phyloP scores from a whole-genome alignment of 2,113 vertebrate genomes.

The Rattus norvegicus region DNA sequence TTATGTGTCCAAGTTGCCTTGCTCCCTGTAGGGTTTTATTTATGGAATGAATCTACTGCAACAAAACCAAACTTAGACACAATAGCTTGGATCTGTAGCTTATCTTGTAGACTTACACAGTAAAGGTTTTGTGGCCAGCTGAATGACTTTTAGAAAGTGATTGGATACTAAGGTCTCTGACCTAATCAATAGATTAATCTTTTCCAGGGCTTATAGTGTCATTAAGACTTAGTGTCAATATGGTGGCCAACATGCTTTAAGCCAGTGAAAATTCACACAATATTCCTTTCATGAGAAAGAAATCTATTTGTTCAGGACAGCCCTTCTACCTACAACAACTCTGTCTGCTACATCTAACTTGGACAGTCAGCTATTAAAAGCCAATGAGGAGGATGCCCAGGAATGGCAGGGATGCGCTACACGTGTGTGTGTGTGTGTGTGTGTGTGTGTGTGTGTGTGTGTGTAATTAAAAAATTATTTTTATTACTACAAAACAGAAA shows the following conservation, averaged over 20 bases:
- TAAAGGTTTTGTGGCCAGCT: not conserved
- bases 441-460: not conserved
- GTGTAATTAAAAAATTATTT: not conserved
- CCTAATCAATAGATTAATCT: not conserved
- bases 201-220: not conserved
- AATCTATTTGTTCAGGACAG: not conserved
- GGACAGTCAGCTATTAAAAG: not conserved
- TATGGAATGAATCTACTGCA: constrained; percentile 3
- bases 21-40: not conserved
- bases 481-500: constrained; percentile 25
- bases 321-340: not conserved
- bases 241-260: not conserved
- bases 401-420: not conserved
- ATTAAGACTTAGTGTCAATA: not conserved
- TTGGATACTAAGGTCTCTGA: not conserved
- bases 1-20: constrained; percentile 31
- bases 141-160: not conserved
- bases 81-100: not conserved
- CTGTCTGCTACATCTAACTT: not conserved
- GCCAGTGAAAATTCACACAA: not conserved
- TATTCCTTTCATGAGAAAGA: constrained; percentile 6
- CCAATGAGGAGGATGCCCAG: not conserved
- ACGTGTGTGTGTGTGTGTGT: not conserved
- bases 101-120: not conserved
- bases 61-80: constrained; percentile 29